Conservation (phyloP, 2,797 vertebrate genomes). For the Buceros bicornis region DNA sequence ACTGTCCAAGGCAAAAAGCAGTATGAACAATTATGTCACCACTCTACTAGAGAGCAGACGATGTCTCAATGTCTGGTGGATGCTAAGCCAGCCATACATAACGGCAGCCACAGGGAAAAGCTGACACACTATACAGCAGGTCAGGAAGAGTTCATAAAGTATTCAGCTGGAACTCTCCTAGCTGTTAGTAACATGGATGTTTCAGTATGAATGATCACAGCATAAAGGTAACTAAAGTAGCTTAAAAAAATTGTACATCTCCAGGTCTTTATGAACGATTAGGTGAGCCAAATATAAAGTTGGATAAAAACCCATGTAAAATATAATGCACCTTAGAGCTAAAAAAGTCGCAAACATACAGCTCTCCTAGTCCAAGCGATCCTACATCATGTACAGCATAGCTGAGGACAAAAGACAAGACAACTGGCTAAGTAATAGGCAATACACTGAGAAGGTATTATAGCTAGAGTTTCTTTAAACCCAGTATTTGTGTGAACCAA, state of each 20-base stretch:
- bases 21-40: not conserved
- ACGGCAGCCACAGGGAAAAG: not conserved
- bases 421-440: not conserved
- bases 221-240: not conserved
- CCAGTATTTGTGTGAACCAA: not conserved
- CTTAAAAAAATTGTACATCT: not conserved
- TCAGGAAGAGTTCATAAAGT: not conserved
- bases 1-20: not conserved
- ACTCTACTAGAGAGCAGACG: not conserved
- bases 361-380: not conserved
- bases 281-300: not conserved
- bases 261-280: not conserved
- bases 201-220: not conserved
- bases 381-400: not conserved
- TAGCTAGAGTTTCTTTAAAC: not conserved
- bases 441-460: not conserved
- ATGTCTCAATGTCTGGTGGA: not conserved
- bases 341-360: not conserved
- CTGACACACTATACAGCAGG: not conserved
- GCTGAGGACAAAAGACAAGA: not conserved
- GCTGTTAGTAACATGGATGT: not conserved
- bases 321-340: not conserved
- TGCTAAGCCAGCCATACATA: not conserved
- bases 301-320: not conserved
- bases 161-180: not conserved